Base-by-base conservation (phyloP, 2,113 vertebrate genomes). In the Calypte anna region DNA sequence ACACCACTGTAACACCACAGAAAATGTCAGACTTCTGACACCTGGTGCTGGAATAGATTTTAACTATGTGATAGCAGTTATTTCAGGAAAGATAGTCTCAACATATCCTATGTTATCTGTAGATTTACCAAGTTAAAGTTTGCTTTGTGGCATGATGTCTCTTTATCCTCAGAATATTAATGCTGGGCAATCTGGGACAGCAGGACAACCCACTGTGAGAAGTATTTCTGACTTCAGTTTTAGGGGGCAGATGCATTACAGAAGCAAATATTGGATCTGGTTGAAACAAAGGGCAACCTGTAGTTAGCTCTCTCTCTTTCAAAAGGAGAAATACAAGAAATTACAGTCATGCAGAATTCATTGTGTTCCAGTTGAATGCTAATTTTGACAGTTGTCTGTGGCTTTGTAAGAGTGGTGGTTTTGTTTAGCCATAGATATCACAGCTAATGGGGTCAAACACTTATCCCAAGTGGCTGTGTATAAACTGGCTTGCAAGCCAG, bases 311-410 rank as follows among this genome's bases (percentile, higher is more conserved):
- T 24, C 20, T 66, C 53, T 57, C 48, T 86, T 93, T 72, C 63
- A 72, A 75, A 92, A 88, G 79, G 62, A 91, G 86, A 93, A 94
- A 83, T 62, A 53, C 28, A 66, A 93, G 82, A 88, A 88, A 63
- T 83, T 55, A 83, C 11, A 54, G 90, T 96, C 40, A 21, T 76
- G 82, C 48, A 46, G 78, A 70, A 69, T 82, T 43, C 6, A 10
- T 6, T 62, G 72, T 31, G 87, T 96, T 96, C 94, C 85, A 53
- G 83, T 89, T 97, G 91, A 95, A 31, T 58, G 93, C 94, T 82
- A 72, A 89, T 92, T 93, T 84, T 95, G 94, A 91, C 94, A 91
- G 94, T 96, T 94, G 83, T 64, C 69, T 85, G 81, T 82, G 89
- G 88, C 88, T 90, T 94, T 82, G 27, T 86, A 83, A 80, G 36